These are phyloP conservation scores for Aplidium turbinatum DNA, from an alignment of 23 tunicate genomes.

Conservation along the genomic window DNA sequence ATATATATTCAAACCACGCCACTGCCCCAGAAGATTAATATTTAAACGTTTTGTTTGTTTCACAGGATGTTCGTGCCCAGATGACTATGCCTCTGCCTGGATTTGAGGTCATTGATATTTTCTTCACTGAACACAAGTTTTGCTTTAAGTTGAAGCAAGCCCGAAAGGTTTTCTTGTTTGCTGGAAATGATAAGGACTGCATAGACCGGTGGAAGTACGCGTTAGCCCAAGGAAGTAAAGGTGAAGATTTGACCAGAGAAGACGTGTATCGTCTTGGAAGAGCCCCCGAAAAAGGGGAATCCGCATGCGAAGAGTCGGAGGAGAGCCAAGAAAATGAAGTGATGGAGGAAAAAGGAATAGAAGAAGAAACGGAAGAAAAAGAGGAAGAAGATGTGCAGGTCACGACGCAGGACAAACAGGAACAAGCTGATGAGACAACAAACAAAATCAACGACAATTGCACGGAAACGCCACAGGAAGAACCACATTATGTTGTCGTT, in stretches of 20 bases:
- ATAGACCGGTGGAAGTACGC: conserved; percentile 82
- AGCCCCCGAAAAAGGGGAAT: background rate
- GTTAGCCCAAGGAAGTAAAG: conserved; percentile 55
- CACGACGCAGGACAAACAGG: too few relatives aligned
- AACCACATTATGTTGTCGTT: too few relatives aligned
- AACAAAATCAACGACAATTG: too few relatives aligned
- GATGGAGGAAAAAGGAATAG: background rate
- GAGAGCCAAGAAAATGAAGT: background rate
- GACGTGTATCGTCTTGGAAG: conserved; percentile 52
- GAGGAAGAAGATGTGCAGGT: too few relatives aligned
- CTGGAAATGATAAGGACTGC: conserved; percentile 27
- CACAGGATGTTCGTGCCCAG: conserved; percentile 83
- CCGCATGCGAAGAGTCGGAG: background rate
- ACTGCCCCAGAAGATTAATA: too few relatives aligned
- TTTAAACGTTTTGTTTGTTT: too few relatives aligned
- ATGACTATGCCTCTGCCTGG: conserved; percentile 96
- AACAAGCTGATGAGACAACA: too few relatives aligned
- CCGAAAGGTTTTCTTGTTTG: conserved; percentile 49
- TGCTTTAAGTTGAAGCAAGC: conserved; percentile 77
- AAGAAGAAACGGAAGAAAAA: conserved; percentile 1
- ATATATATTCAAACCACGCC: too few relatives aligned
- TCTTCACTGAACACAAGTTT: conserved; percentile 56
- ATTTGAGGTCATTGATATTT: conserved; percentile 42
- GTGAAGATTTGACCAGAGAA: conserved; percentile 66
- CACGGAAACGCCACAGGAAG: too few relatives aligned